Conservation (phyloP, 2,797 vertebrate genomes). For the Propithecus perrieri region DNA sequence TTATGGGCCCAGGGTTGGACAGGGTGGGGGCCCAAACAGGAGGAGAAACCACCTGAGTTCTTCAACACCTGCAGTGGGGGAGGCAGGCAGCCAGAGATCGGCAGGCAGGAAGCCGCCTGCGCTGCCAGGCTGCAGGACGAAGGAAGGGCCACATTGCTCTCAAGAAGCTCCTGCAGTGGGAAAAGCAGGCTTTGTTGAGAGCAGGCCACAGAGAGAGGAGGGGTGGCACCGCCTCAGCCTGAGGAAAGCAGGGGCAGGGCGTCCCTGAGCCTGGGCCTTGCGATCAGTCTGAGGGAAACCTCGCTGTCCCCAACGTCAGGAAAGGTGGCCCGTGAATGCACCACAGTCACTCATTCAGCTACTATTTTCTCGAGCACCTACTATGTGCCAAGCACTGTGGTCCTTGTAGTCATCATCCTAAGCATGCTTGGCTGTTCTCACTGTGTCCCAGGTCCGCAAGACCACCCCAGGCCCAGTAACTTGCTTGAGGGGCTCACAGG, state of each 20-base stretch:
- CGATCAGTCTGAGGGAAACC: neutral
- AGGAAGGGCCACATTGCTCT: too few relatives aligned
- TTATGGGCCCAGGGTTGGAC: too few relatives aligned
- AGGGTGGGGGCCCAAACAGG: accelerated
- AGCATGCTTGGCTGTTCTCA: neutral
- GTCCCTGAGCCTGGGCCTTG: neutral
- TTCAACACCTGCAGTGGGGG: neutral
- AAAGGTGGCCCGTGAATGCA: neutral
- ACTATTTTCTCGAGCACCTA: neutral
- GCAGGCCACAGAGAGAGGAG: neutral
- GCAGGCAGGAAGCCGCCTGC: neutral
- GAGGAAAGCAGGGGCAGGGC: too few relatives aligned
- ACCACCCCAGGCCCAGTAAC: neutral
- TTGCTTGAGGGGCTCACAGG: neutral
- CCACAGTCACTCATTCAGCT: neutral
- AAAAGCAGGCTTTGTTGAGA: neutral
- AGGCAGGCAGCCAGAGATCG: neutral
- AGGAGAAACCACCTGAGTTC: neutral
- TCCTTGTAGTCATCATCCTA: neutral
- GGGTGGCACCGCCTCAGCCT: neutral
- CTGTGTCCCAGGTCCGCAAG: neutral
- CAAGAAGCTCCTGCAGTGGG: neutral
- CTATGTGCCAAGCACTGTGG: neutral
- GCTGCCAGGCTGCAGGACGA: neutral
- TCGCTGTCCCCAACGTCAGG: neutral